These are phyloP conservation scores for Abscondita cerata DNA, from an alignment of 2,888 invertebrate species.

Conservation along the genomic window DNA sequence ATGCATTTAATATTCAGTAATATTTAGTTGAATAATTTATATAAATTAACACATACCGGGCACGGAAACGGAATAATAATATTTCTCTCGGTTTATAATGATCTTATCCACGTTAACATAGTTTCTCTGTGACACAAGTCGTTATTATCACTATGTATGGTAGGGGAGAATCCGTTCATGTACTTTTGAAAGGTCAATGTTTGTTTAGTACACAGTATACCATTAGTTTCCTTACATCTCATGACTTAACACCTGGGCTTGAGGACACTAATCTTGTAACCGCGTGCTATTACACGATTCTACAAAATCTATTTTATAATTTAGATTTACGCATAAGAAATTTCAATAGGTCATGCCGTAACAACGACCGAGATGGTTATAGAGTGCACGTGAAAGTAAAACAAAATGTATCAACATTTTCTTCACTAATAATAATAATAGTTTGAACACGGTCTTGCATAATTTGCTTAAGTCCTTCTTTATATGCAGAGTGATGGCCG, in stretches of 20 bases:
- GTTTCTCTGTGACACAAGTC: slow-evolving; percentile 18
- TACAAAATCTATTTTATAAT: slow-evolving; percentile 27
- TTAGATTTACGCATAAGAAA: slow-evolving; percentile 18
- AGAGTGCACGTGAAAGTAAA: slow-evolving; percentile 11
- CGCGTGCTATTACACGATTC: slow-evolving; percentile 49
- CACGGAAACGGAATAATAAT: too few species aligned
- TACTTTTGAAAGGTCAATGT: slow-evolving; percentile 44
- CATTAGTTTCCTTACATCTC: slow-evolving; percentile 42
- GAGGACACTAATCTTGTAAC: slow-evolving; percentile 47
- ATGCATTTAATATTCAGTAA: too few species aligned
- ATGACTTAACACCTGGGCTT: slow-evolving; percentile 52
- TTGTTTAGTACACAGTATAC: slow-evolving; percentile 43
- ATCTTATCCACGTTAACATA: not conserved
- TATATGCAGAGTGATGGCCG: slow-evolving; percentile 41
- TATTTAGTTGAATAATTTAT: too few species aligned
- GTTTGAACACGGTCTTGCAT: slow-evolving; percentile 43
- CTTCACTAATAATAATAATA: slow-evolving; percentile 39
- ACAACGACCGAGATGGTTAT: slow-evolving; percentile 16
- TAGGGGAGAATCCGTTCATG: slow-evolving; percentile 31
- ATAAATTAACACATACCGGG: too few species aligned
- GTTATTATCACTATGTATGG: slow-evolving; percentile 29
- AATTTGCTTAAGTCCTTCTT: slow-evolving; percentile 44
- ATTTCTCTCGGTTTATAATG: not conserved
- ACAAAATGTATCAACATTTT: slow-evolving; percentile 37
- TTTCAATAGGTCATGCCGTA: not conserved